phyloP scores from a whole-genome alignment of 1,140 invertebrate species.

The Adoxophyes honmai region DNA sequence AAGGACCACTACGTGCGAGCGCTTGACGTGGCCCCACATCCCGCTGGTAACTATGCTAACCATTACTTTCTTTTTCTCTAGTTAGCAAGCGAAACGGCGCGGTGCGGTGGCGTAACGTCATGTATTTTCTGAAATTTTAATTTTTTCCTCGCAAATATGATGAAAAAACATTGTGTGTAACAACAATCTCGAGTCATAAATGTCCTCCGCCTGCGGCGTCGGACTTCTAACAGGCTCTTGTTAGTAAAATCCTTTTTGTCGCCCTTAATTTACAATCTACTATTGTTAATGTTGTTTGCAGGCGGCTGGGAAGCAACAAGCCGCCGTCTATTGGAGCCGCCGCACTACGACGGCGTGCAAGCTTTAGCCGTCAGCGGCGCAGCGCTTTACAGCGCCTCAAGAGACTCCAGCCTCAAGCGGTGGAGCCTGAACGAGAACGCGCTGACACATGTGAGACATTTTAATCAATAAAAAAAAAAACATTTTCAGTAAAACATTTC shows the following conservation, averaged over 20 bases:
- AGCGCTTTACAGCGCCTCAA: constrained; percentile 89
- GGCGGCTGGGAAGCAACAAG: constrained; percentile 60
- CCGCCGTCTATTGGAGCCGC: constrained; percentile 87
- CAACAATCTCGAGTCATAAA: no score
- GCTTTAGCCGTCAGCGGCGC: constrained; percentile 84
- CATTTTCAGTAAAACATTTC: no score
- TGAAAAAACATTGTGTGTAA: no score
- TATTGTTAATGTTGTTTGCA: constrained; percentile 7
- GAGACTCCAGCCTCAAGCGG: constrained; percentile 93
- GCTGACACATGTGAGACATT: constrained; percentile 79
- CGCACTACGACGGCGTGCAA: constrained; percentile 95
- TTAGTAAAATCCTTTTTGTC: no score
- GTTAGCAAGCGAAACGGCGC: no score
- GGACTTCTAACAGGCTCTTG: no score
- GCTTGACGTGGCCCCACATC: constrained; percentile 44
- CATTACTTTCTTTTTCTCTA: not conserved
- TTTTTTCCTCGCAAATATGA: no score
- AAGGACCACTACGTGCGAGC: constrained; percentile 90
- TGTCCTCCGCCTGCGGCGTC: no score
- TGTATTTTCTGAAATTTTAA: no score
- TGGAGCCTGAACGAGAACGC: constrained; percentile 87
- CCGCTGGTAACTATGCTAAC: constrained; percentile 28
- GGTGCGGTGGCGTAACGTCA: no score
- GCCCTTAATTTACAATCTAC: no score
- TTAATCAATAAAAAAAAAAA: not conserved